These are phyloP conservation scores for Papio anubis DNA, from an alignment of 2,113 vertebrate genomes.

Conservation along the genomic window DNA sequence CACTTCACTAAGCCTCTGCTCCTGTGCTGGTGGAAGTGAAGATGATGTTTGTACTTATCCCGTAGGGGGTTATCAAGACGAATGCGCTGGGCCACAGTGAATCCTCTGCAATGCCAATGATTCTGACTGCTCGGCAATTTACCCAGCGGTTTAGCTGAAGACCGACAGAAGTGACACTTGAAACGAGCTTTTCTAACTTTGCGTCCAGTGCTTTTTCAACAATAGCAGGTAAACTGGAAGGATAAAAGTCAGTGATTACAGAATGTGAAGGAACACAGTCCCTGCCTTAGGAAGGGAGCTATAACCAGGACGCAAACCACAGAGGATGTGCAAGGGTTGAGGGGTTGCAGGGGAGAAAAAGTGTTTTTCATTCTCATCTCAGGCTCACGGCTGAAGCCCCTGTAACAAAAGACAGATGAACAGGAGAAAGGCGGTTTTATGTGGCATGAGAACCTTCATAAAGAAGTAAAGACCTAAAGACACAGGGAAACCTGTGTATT, in stretches of 20 bases:
- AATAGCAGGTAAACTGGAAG: neutral
- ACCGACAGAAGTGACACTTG: neutral
- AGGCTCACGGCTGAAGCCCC: neutral
- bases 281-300: neutral
- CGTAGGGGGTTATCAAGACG: no score
- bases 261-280: neutral
- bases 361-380: neutral
- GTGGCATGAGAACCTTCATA: neutral
- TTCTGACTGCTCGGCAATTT: neutral
- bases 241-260: neutral
- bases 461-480: neutral
- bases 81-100: neutral
- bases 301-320: neutral
- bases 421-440: neutral
- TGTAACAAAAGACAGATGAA: neutral
- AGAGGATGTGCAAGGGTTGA: no score
- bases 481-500: neutral
- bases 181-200: neutral
- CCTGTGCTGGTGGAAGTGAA: neutral
- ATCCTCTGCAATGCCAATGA: neutral
- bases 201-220: neutral
- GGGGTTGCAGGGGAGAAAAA: neutral
- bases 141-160: neutral
- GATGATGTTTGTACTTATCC: rapidly evolving
- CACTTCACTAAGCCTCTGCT: neutral